Evolutionary conservation across 2,113 vertebrate species (phyloP), one percentile per base, ranked within the genome.

Genomic region (Vidua chalybeata): DNA sequence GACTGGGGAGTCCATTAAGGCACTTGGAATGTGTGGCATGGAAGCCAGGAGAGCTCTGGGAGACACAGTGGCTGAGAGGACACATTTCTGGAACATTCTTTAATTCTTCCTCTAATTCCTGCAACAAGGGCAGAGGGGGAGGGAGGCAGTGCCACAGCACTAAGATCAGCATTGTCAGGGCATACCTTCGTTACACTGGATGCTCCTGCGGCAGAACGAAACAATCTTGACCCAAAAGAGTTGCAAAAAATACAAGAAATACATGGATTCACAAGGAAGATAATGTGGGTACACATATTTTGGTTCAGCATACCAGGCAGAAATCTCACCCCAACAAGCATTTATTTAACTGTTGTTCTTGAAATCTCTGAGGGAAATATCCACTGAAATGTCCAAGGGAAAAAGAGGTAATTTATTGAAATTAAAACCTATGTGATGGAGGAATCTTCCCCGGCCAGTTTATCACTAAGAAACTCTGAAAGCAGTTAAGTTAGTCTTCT

Each of bases 11-110:
- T 84, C 12, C 6, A 39, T 89, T 92, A 90, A 89, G 24, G 45
- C 56, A 31, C 59, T 88, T 84, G 93, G 77, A 94, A 95, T 89
- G 80, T 68, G 64, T 52, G 73, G 45, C 68, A 82, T 75, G 83
- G 89, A 91, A 74, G 56, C 13, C 82, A 92, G 62, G 31, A 95
- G 75, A 83, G 58, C 46, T 94, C 93, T 23, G 41, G 78, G 68
- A 94, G 89, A 85, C 87, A 59, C 23, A 0, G 0, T 89, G 87
- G 55, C 87, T 96, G 81, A 94, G 49, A 82, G 66, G 59, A 91
- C 75, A 92, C 39, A 75, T 94, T 93, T 84, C 79, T 95, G 72
- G 92, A 33, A 13, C 51, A 46, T 93, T 80, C 69, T 49, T 79
- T 85, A 39, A 43, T 37, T 94, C 74, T 73, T n/a, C 24, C 31